These are phyloP conservation scores for Choristoneura fumiferana DNA, from an alignment of 1,140 invertebrate genomes.

Conservation along the genomic window DNA sequence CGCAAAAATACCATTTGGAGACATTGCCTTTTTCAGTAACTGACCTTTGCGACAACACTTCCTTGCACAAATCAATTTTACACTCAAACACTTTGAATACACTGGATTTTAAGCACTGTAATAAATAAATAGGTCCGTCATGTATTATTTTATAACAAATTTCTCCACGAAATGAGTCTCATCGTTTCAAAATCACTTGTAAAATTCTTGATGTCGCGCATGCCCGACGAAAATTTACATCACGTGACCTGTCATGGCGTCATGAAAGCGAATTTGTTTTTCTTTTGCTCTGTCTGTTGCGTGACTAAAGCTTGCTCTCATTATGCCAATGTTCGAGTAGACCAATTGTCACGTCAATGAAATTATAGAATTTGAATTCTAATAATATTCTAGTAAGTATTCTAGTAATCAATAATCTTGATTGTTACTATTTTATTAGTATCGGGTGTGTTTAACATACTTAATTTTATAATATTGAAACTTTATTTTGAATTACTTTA, in stretches of 20 bases:
- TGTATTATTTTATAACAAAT: conserved; percentile 28
- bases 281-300: conserved; percentile 12
- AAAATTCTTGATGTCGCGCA: conserved; percentile 70
- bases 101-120: conserved; percentile 9
- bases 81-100: conserved; percentile 36
- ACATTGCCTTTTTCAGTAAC: conserved; percentile 55
- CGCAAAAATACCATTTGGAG: conserved; percentile 45
- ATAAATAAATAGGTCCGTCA: conserved; percentile 16
- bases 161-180: conserved; percentile 52
- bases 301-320: neutral
- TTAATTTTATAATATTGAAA: too few species aligned
- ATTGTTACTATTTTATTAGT: too few species aligned
- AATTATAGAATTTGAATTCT: neutral
- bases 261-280: conserved; percentile 38
- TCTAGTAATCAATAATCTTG: too few species aligned
- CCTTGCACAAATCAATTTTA: conserved; percentile 37
- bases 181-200: conserved; percentile 67
- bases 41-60: conserved; percentile 63
- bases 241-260: conserved; percentile 78
- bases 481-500: too few species aligned
- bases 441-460: too few species aligned
- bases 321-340: neutral
- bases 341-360: neutral
- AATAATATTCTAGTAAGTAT: too few species aligned
- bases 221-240: conserved; percentile 76